Percentiles rank a stretch among this genome's conserved stretches.
Evolutionary conservation across 2,888 invertebrate species (phyloP).

Genomic region (Timema podura): DNA sequence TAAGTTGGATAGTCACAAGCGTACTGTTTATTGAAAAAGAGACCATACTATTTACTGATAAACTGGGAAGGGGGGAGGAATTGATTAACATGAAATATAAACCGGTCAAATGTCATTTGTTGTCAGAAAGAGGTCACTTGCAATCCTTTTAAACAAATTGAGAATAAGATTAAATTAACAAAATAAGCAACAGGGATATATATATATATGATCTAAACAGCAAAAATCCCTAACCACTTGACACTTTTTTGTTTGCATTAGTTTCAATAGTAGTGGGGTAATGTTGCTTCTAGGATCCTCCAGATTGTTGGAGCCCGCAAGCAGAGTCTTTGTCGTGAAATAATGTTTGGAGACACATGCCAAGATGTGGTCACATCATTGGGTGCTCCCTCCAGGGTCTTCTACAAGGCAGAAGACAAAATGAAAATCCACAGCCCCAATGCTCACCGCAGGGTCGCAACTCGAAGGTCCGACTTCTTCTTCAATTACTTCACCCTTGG

Average conservation of each 20-base stretch:
- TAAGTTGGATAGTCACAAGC: no score
- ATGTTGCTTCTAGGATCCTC: constrained; percentile 23
- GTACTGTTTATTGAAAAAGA: no score
- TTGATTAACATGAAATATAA: no score
- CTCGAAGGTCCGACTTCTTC: constrained; percentile 91
- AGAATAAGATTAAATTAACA: no score
- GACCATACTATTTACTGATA: no score
- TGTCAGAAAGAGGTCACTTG: no score
- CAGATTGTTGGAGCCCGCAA: constrained; percentile 43
- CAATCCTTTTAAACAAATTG: no score
- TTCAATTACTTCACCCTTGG: constrained; percentile 98
- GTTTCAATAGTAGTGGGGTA: not conserved
- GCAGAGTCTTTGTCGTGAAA: constrained; percentile 59
- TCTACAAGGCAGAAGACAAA: constrained; percentile 98
- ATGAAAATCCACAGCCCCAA: constrained; percentile 96
- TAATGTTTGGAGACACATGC: constrained; percentile 80
- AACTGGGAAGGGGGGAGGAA: no score
- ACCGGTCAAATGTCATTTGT: no score
- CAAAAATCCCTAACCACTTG: no score
- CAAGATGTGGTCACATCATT: constrained; percentile 85
- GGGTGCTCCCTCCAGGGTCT: constrained; percentile 88
- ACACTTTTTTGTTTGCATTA: not conserved
- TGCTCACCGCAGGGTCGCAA: constrained; percentile 70
- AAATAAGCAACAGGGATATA: no score
- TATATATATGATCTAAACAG: no score